Percentiles rank a stretch among this genome's conserved stretches.
These are phyloP conservation scores for Aurelia sp. DNA, from an alignment of 30 jellyfish, hydroid and myxozoan genomes.

Conservation along the genomic window DNA sequence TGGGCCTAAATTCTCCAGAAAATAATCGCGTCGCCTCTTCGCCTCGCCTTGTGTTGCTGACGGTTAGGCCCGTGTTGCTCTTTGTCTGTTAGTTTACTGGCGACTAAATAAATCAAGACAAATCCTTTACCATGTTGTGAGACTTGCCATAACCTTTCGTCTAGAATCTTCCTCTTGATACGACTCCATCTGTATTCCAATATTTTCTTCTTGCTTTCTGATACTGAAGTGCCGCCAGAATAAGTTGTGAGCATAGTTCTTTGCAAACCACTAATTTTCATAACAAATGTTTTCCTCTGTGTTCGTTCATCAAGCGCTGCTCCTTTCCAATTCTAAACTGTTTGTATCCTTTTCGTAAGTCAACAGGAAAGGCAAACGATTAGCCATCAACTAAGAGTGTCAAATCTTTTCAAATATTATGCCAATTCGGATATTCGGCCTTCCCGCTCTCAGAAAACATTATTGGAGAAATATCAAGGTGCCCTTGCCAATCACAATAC, in stretches of 20 bases:
- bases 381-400: not conserved
- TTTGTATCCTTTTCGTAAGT: conserved; percentile 8
- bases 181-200: conserved; percentile 81
- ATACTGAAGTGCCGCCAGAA: not conserved
- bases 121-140: conserved; percentile 62
- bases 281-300: not conserved
- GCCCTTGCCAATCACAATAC: no score
- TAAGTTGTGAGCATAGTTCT: conserved; percentile 2
- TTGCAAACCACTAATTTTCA: not conserved
- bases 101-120: no score
- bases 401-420: no score
- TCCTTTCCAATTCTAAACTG: not conserved
- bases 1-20: no score
- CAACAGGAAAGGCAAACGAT: conserved; percentile 27
- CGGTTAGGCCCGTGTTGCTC: no score
- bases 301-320: no score
- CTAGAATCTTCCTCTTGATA: conserved; percentile 62
- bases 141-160: conserved; percentile 77
- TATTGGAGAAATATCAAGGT: no score
- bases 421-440: no score
- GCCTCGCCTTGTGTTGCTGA: no score
- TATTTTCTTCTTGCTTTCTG: conserved; percentile 64
- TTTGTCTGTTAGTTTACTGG: no score
- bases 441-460: no score
- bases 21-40: no score